These are phyloP conservation scores for Cyrtonyx montezumae DNA, from an alignment of 2,113 vertebrate genomes.

Conservation along the genomic window DNA sequence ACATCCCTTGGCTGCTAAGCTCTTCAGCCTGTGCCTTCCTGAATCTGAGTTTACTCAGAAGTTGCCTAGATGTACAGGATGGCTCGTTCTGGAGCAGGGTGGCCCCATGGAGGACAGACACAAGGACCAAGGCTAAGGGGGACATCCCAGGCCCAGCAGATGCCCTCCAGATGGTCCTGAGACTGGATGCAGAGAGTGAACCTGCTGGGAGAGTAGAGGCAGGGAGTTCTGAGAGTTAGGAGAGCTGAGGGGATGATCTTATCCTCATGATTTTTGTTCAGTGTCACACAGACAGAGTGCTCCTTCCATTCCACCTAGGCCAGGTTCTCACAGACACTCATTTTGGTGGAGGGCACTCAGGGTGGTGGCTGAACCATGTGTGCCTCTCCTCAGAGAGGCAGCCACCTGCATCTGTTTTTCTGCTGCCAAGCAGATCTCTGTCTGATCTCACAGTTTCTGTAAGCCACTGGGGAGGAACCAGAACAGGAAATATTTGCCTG, in stretches of 20 bases:
- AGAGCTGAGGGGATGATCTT: not conserved
- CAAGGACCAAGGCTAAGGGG: rapidly evolving
- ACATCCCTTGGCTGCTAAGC: rapidly evolving
- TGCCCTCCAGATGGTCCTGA: rapidly evolving
- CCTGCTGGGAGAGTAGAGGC: rapidly evolving
- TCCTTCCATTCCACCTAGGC: not conserved
- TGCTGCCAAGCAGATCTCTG: not conserved
- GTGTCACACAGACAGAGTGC: not conserved
- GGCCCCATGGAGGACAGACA: rapidly evolving
- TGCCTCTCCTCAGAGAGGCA: not conserved
- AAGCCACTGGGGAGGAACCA: not conserved
- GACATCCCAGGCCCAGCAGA: not conserved
- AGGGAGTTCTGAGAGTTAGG: not conserved
- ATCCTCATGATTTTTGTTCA: not conserved
- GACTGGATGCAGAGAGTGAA: rapidly evolving
- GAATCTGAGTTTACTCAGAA: not conserved
- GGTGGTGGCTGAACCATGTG: rapidly evolving
- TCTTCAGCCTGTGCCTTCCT: too few relatives aligned
- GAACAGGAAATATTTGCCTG: conserved; percentile 50
- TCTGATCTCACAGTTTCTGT: not conserved
- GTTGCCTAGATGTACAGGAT: rapidly evolving
- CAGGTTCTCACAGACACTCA: rapidly evolving
- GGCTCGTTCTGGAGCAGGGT: rapidly evolving
- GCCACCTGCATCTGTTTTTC: not conserved
- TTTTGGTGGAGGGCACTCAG: rapidly evolving